Percentiles rank a stretch among this genome's conserved stretches.
Conservation (phyloP, 2,797 vertebrate genomes). For the Falco columbarius region DNA sequence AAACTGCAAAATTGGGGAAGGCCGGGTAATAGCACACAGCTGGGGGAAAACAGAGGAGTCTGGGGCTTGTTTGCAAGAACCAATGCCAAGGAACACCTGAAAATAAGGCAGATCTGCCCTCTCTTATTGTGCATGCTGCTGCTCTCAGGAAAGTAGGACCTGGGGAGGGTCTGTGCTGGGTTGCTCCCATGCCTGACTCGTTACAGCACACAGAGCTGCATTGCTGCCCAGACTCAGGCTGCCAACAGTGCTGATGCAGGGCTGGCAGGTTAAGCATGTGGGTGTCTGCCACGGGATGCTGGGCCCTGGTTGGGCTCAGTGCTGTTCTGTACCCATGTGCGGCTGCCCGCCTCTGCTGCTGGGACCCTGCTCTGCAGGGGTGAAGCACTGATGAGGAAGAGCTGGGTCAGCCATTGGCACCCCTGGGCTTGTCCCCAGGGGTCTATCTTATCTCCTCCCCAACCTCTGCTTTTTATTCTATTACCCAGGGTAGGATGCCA, state of each 20-base stretch:
- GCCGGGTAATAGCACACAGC: not conserved
- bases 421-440: not conserved
- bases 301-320: rapidly evolving
- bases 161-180: rapidly evolving
- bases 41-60: not conserved
- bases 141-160: not conserved
- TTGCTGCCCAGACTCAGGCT: not conserved
- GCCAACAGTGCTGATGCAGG: not conserved
- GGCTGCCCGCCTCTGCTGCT: rapidly evolving
- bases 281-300: not conserved
- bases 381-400: not conserved
- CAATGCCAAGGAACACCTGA: not conserved
- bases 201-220: rapidly evolving
- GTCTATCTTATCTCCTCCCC: rapidly evolving
- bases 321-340: rapidly evolving
- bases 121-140: not conserved
- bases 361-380: rapidly evolving
- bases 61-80: not conserved
- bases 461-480: not conserved
- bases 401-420: not conserved
- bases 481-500: not conserved
- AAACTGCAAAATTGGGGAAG: not conserved
- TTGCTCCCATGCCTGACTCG: rapidly evolving
- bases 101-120: not conserved
- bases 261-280: not conserved